Conservation (phyloP, 1,140 invertebrate genomes). For the Microplitis mediator region DNA sequence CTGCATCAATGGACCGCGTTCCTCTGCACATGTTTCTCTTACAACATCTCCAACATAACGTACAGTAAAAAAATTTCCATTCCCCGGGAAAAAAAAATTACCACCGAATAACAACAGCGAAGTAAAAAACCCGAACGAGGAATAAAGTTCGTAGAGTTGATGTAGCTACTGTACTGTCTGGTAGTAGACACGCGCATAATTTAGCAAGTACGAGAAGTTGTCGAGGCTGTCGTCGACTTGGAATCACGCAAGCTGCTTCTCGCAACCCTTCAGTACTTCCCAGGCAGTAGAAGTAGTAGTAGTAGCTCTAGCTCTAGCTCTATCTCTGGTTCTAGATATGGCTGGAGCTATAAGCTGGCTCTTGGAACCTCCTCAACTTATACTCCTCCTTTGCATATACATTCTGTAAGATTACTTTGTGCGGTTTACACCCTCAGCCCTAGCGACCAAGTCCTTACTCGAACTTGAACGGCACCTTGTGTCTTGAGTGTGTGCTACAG, state of each 20-base stretch:
- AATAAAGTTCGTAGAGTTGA: slow-evolving; percentile 11
- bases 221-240: slow-evolving; percentile 43
- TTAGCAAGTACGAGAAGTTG: slow-evolving; percentile 48
- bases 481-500: slow-evolving; percentile 23
- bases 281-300: neutral
- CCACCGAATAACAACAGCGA: too few species aligned
- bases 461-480: slow-evolving; percentile 24
- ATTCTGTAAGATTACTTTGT: slow-evolving; percentile 65
- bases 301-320: too few species aligned
- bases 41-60: neutral
- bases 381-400: slow-evolving; percentile 64
- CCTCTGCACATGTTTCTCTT: neutral
- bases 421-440: slow-evolving; percentile 58
- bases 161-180: slow-evolving; percentile 21
- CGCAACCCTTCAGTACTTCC: slow-evolving; percentile 24
- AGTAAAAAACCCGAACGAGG: neutral
- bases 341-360: slow-evolving; percentile 26
- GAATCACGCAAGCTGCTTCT: slow-evolving; percentile 59
- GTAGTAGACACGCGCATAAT: slow-evolving; percentile 31
- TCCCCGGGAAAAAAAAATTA: neutral
- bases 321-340: neutral
- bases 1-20: neutral
- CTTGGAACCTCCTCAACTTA: slow-evolving; percentile 36
- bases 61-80: neutral
- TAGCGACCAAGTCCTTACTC: slow-evolving; percentile 8